Conservation (phyloP, 2,113 vertebrate species). For the Thymallus thymallus region DNA sequence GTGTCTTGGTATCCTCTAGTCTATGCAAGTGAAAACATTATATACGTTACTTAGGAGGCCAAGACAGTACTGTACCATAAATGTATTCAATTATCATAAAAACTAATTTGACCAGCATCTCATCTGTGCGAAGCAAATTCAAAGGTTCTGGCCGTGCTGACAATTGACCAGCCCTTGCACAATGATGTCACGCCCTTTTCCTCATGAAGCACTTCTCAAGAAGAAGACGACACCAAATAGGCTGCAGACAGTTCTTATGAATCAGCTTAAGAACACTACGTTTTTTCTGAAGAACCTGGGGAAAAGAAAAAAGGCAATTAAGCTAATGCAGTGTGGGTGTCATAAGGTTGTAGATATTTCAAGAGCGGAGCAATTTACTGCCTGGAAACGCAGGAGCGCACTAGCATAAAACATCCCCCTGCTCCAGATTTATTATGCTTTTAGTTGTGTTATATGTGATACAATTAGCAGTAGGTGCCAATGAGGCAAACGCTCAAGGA, state of each 20-base stretch:
- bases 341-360: constrained; percentile 98
- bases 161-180: constrained; percentile 26
- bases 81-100: not conserved
- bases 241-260: constrained; percentile 49
- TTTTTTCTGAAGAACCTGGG: constrained; percentile 52
- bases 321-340: constrained; percentile 91
- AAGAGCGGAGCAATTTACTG: constrained; percentile 93
- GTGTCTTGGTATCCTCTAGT: not conserved
- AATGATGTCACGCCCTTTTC: constrained; percentile 34
- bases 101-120: too few species aligned
- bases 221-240: constrained; percentile 29
- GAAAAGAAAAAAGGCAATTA: constrained; percentile 86
- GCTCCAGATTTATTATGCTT: constrained; percentile 96
- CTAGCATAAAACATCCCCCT: constrained; percentile 88
- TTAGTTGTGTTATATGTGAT: constrained; percentile 95
- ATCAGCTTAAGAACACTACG: constrained; percentile 44
- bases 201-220: constrained; percentile 30
- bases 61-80: not conserved
- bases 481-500: constrained; percentile 89
- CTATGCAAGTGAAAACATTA: not conserved
- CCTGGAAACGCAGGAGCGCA: constrained; percentile 85
- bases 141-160: constrained; percentile 31
- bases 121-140: not conserved
- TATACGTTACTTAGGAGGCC: too few species aligned
- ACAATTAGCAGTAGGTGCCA: constrained; percentile 94